A percentile compares a stretch with the other conserved stretches of the same genome.
phyloP scores from a whole-genome alignment of 2,113 vertebrate species.

The Felis chaus region DNA sequence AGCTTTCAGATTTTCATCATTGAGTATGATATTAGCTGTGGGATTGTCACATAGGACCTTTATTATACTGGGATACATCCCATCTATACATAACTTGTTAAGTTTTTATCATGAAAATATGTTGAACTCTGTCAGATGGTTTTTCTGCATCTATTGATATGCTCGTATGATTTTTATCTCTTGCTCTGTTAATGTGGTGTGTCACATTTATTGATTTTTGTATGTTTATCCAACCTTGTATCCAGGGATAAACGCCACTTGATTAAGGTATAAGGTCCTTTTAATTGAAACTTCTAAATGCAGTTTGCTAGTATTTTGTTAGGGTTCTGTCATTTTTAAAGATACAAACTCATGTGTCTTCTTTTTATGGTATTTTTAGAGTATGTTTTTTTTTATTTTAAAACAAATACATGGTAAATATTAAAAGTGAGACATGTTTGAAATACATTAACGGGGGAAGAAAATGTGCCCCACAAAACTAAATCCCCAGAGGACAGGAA shows the following conservation, averaged over 20 bases:
- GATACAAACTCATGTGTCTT: neutral
- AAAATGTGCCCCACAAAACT: constrained; percentile 25
- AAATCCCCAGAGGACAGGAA: neutral
- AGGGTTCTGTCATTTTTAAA: neutral
- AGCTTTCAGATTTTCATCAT: neutral
- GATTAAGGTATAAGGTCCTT: neutral
- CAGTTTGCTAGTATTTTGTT: neutral
- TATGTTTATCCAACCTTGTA: neutral
- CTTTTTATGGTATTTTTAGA: neutral
- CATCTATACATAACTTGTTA: neutral
- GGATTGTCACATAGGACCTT: neutral
- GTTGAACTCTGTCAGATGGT: neutral
- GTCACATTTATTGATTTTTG: neutral
- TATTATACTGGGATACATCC: neutral
- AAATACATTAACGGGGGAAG: constrained; percentile 35
- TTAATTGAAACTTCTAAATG: neutral
- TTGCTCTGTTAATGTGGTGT: neutral
- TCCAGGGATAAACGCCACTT: neutral
- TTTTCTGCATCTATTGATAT: neutral
- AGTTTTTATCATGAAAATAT: neutral
- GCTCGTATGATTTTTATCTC: neutral
- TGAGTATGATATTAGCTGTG: neutral
- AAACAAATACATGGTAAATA: constrained; percentile 19
- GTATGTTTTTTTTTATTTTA: constrained; percentile 10
- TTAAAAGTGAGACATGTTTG: constrained; percentile 45